Evolutionary conservation across 2,888 invertebrate genomes (phyloP).

Genomic region (Andrena bicolor): DNA sequence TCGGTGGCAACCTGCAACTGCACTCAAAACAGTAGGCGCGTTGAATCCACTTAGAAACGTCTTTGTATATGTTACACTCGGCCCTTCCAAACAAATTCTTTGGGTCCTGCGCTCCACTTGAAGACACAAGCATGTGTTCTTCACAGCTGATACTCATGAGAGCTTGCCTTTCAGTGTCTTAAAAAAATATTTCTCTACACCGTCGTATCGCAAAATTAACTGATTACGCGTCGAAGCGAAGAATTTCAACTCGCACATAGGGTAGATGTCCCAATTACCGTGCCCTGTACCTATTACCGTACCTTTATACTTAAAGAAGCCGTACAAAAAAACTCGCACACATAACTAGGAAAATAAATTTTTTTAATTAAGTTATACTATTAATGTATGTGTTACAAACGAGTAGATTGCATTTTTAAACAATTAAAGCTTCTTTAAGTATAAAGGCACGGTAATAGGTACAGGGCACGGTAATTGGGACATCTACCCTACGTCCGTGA

Average conservation of each 20-base stretch:
- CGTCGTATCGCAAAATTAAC: not conserved
- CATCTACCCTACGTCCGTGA: not conserved
- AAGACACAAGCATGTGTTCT: not conserved
- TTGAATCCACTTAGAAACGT: slow-evolving; percentile 34
- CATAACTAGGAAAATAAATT: too few species aligned
- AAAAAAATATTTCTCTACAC: too few species aligned
- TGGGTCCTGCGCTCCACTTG: not conserved
- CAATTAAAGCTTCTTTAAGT: too few species aligned
- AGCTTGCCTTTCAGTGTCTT: not conserved
- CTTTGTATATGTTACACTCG: slow-evolving; percentile 17
- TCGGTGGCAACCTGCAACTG: not conserved
- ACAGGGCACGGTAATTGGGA: too few species aligned
- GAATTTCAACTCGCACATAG: slow-evolving; percentile 6
- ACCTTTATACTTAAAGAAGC: too few species aligned
- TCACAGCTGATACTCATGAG: not conserved
- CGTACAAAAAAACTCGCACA: too few species aligned
- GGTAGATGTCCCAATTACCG: too few species aligned
- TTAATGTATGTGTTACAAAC: too few species aligned
- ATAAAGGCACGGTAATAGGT: too few species aligned
- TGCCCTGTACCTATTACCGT: too few species aligned
- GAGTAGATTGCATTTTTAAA: too few species aligned
- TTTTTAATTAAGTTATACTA: too few species aligned
- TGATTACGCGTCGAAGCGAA: not conserved
- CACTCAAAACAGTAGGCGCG: slow-evolving; percentile 6
- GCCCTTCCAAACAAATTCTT: slow-evolving; percentile 15